phyloP scores from a whole-genome alignment of 2,113 vertebrate species.

The Sterrhoptilus dennistouni region DNA sequence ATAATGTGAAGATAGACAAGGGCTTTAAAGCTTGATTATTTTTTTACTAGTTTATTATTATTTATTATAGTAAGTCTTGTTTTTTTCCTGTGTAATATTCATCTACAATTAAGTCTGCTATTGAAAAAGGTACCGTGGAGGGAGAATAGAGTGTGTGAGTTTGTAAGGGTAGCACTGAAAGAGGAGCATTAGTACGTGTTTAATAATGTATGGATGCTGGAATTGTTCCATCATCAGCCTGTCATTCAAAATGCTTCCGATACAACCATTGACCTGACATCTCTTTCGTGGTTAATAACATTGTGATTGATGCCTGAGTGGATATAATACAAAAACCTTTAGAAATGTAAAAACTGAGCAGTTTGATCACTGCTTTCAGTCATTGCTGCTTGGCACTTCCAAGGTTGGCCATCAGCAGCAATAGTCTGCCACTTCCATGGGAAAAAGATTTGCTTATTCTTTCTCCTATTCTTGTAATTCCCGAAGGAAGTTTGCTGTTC shows the following conservation, averaged over 20 bases:
- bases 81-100: slow-evolving; percentile 15
- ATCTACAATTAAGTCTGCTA: neutral
- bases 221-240: slow-evolving; percentile 35
- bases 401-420: neutral
- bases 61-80: neutral
- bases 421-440: neutral
- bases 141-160: neutral
- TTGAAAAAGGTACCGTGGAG: neutral
- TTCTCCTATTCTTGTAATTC: neutral
- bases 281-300: slow-evolving; percentile 17
- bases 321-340: slow-evolving; percentile 4
- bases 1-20: neutral
- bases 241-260: slow-evolving; percentile 45
- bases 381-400: neutral
- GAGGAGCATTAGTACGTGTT: slow-evolving; percentile 1
- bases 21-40: neutral
- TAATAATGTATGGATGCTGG: slow-evolving; percentile 46
- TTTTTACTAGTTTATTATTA: neutral
- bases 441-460: neutral
- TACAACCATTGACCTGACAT: slow-evolving; percentile 26
- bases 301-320: slow-evolving; percentile 51
- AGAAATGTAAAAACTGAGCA: slow-evolving; percentile 3
- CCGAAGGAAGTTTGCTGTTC: neutral
- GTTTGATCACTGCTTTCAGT: neutral
- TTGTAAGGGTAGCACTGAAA: neutral